Evolutionary conservation across 2,797 vertebrate genomes (phyloP), one percentile per base, ranked within the genome.

Genomic region (Crypturellus tataupa): DNA sequence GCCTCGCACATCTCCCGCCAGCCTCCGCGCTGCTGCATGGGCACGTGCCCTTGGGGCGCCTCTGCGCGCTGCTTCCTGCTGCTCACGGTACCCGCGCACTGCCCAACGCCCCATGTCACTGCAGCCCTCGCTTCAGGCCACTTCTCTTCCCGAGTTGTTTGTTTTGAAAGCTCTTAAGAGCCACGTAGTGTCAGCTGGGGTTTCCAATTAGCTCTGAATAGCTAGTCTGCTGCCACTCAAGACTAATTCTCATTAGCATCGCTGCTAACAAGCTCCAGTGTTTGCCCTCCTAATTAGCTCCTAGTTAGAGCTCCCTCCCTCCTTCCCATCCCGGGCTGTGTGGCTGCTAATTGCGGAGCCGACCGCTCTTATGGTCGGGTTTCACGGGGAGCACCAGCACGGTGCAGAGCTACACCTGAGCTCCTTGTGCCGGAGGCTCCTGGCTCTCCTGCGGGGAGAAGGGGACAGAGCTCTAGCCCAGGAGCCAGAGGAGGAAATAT

Each of bases 281-380:
- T 97, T 97, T 97, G 95, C 95, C 95, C 95, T 97, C 93, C 96
- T 96, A 96, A 97, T 96, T 96, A 97, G 95, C 93, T 96, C n/a
- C 89, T 87, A 88, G 96, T 97, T 96, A 96, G 78, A 93, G 95
- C 85, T 31, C 93, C 92, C 89, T 86, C 87, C 71, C 82, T 31
- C 93, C 92, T 89, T 86, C 87, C 71, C 80, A 70, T 51, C 85
- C 92, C 84, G 83, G 94, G 91, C 92, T 94, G 83, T 82, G 87
- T 83, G 58, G 89, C 46, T 93, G 94, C 88, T 97, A 97, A 96
- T 96, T 96, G 96, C 94, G 71, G 91, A 75, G 96, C 82, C 91
- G 94, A 93, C 86, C 90, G 95, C 95, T 94, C 88, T 95, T 93
- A 77, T 87, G 42, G 42, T 44, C 16, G 17, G 42, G 42, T 44